A percentile compares a stretch with the other conserved stretches of the same genome.
Evolutionary conservation across 1,140 invertebrate genomes (phyloP).

Genomic region (Camponotus floridanus): DNA sequence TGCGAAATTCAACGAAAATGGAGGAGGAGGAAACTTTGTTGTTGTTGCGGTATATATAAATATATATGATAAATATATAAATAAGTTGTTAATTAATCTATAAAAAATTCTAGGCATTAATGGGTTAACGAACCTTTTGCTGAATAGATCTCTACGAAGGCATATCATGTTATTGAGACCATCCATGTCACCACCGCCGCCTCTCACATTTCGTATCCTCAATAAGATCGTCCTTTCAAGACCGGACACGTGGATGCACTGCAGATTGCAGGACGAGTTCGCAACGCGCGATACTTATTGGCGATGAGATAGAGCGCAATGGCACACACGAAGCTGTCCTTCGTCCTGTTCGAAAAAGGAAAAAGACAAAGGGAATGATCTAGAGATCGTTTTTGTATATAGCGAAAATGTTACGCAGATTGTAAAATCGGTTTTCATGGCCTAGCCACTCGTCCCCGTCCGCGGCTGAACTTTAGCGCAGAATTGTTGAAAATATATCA

Average conservation of each 20-base stretch:
- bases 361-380: slow-evolving; percentile 27
- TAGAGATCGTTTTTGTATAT: slow-evolving; percentile 71
- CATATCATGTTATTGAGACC: slow-evolving; percentile 51
- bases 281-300: slow-evolving; percentile 12
- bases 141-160: slow-evolving; percentile 70
- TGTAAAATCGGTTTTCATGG: slow-evolving; percentile 66
- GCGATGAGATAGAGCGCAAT: not conserved
- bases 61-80: slow-evolving; percentile 13
- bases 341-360: slow-evolving; percentile 20
- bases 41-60: slow-evolving; percentile 77
- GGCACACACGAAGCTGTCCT: slow-evolving; percentile 21
- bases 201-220: slow-evolving; percentile 21
- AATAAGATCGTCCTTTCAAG: slow-evolving; percentile 2
- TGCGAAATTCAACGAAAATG: slow-evolving; percentile 48
- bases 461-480: slow-evolving; percentile 69
- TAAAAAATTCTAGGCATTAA: slow-evolving; percentile 73
- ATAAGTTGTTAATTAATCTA: slow-evolving; percentile 80
- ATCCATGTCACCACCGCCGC: slow-evolving; percentile 35
- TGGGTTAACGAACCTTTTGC: slow-evolving; percentile 69
- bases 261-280: slow-evolving; percentile 12
- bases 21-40: slow-evolving; percentile 73
- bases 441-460: slow-evolving; percentile 71
- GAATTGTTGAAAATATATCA: slow-evolving; percentile 46
- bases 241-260: not conserved
- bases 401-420: slow-evolving; percentile 66